phyloP scores from a whole-genome alignment of 2,113 vertebrate genomes.

The Litocranius walleri region DNA sequence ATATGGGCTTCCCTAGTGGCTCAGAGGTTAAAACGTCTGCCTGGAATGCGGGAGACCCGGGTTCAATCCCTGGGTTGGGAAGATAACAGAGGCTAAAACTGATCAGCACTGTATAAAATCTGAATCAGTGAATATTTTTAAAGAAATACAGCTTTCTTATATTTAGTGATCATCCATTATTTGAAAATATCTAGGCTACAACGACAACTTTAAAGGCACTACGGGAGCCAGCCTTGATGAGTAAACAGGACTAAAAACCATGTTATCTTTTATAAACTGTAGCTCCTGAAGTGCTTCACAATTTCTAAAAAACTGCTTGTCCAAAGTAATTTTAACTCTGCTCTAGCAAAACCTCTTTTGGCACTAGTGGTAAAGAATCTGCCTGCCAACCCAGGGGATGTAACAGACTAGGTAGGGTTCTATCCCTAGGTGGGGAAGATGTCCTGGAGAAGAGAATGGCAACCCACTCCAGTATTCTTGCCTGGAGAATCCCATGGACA shows the following conservation, averaged over 20 bases:
- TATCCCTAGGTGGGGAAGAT: not conserved
- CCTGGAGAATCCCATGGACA: not conserved
- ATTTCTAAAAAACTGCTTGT: not conserved
- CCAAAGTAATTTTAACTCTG: not conserved
- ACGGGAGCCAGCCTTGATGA: not conserved
- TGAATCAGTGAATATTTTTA: not conserved
- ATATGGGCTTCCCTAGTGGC: not conserved
- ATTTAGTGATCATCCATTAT: not conserved
- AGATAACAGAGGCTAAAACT: not conserved
- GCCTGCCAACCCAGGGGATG: not conserved
- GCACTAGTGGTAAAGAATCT: not conserved
- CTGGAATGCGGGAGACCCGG: no score
- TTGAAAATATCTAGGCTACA: constrained; percentile 25
- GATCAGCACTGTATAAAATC: not conserved
- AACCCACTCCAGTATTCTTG: not conserved
- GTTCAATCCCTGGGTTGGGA: no score
- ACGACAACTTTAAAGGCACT: not conserved
- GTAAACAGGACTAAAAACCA: not conserved
- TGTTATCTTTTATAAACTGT: not conserved
- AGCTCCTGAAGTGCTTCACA: not conserved
- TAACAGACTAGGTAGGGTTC: not conserved
- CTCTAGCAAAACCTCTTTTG: not conserved
- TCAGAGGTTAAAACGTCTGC: no score
- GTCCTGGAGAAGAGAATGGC: not conserved
- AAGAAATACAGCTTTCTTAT: not conserved